phyloP scores from a whole-genome alignment of 2,797 vertebrate genomes.

The Gymnocypris eckloni region DNA sequence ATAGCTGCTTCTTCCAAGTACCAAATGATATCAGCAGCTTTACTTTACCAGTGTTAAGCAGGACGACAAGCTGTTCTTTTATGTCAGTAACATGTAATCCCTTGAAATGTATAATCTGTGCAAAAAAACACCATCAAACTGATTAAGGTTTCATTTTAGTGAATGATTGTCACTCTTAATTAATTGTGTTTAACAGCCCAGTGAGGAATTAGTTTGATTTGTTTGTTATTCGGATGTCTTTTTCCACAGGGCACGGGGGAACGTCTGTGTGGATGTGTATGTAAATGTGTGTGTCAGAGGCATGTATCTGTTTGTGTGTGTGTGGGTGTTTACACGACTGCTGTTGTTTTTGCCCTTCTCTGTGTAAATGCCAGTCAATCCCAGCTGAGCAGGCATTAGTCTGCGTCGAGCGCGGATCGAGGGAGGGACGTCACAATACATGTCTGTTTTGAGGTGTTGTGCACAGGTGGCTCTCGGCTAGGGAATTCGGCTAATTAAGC shows the following conservation, averaged over 20 bases:
- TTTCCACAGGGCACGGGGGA: constrained; percentile 3
- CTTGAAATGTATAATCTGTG: constrained; percentile 55
- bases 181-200: constrained; percentile 44
- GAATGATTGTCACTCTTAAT: constrained; percentile 38
- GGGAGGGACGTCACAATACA: constrained; percentile 67
- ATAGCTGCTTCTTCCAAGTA: constrained; percentile 64
- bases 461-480: constrained; percentile 75
- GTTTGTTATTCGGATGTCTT: constrained; percentile 36
- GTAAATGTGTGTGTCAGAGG: constrained; percentile 35
- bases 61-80: constrained; percentile 54
- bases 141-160: constrained; percentile 52
- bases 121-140: constrained; percentile 44
- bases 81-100: constrained; percentile 56
- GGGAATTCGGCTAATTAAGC: constrained; percentile 82
- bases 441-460: constrained; percentile 76
- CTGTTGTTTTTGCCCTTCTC: constrained; percentile 66
- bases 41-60: constrained; percentile 35
- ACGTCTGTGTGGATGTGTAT: constrained; percentile 27
- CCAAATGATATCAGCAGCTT: constrained; percentile 50
- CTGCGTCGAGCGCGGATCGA: constrained; percentile 70
- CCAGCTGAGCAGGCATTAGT: constrained; percentile 74
- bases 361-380: constrained; percentile 73
- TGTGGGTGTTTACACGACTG: constrained; percentile 69
- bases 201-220: constrained; percentile 40
- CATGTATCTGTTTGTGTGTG: constrained; percentile 28